A percentile compares a stretch with the other conserved stretches of the same genome.
These are phyloP conservation scores for Leptinotarsa undecemlineata DNA, from an alignment of 1,140 invertebrate genomes.

Conservation along the genomic window DNA sequence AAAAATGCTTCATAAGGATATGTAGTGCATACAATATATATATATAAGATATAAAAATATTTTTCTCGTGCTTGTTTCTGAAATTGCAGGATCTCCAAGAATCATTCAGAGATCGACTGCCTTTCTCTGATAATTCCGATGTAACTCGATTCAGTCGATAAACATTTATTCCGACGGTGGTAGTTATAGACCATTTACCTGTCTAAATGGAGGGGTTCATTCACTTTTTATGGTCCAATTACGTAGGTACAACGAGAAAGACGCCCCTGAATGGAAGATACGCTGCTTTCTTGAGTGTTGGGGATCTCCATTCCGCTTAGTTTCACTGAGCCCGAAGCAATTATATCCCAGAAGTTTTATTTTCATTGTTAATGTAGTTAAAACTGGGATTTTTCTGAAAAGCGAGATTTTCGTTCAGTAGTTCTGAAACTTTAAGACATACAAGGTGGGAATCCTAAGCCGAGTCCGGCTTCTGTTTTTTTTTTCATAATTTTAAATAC, in stretches of 20 bases:
- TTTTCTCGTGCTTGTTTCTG: too few species aligned
- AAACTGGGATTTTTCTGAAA: too few species aligned
- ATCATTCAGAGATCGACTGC: background rate
- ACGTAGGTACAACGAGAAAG: background rate
- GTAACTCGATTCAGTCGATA: slow-evolving; percentile 7
- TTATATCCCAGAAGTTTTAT: background rate
- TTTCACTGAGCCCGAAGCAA: background rate
- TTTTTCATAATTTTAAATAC: too few species aligned
- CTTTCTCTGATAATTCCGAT: background rate
- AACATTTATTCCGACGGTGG: background rate
- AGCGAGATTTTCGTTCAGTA: too few species aligned
- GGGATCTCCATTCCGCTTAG: background rate
- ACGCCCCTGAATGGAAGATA: background rate
- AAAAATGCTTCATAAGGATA: too few species aligned
- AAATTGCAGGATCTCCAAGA: background rate
- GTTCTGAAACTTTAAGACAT: too few species aligned
- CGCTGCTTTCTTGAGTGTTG: background rate
- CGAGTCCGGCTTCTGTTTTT: too few species aligned
- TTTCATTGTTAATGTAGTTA: background rate
- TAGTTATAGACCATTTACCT: slow-evolving; percentile 2
- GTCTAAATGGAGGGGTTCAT: background rate
- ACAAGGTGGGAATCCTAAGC: too few species aligned
- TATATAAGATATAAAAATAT: too few species aligned
- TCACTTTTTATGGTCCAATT: background rate
- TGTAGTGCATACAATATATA: too few species aligned